A percentile compares a stretch with the other conserved stretches of the same genome.
These are phyloP conservation scores for Sardina pilchardus DNA, from an alignment of 2,113 vertebrate genomes.

Conservation along the genomic window DNA sequence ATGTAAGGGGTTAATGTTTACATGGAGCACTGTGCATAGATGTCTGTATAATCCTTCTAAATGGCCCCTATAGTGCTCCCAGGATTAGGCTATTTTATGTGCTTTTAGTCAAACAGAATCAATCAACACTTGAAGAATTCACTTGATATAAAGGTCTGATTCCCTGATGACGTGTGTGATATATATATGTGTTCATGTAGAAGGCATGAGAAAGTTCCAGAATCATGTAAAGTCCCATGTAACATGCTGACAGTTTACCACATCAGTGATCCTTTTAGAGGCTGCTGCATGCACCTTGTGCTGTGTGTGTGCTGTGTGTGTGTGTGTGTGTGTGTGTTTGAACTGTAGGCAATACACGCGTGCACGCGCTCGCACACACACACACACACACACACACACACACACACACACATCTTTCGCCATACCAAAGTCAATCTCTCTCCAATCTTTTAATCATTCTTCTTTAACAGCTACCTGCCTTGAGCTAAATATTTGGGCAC, in stretches of 20 bases:
- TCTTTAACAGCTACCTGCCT: conserved; percentile 41
- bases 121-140: conserved; percentile 27
- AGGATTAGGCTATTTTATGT: conserved; percentile 13
- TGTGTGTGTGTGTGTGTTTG: not conserved
- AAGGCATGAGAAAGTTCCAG: not conserved
- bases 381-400: not conserved
- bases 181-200: not conserved
- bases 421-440: not conserved
- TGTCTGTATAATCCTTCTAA: conserved; percentile 36
- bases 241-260: not conserved
- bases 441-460: conserved; percentile 35
- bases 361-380: not conserved
- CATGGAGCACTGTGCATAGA: conserved; percentile 8
- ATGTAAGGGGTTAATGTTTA: conserved; percentile 14
- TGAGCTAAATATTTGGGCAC: conserved; percentile 39
- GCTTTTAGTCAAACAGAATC: conserved; percentile 37
- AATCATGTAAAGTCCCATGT: not conserved
- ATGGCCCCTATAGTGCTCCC: conserved; percentile 9
- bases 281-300: not conserved
- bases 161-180: not conserved
- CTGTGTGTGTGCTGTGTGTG: not conserved
- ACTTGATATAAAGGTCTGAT: not conserved
- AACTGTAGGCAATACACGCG: not conserved
- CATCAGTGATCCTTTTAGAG: not conserved
- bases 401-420: not conserved